Evolutionary conservation across 1,140 invertebrate genomes (phyloP), one percentile per base, ranked within the genome.

Genomic region (Drosophila serrata): DNA sequence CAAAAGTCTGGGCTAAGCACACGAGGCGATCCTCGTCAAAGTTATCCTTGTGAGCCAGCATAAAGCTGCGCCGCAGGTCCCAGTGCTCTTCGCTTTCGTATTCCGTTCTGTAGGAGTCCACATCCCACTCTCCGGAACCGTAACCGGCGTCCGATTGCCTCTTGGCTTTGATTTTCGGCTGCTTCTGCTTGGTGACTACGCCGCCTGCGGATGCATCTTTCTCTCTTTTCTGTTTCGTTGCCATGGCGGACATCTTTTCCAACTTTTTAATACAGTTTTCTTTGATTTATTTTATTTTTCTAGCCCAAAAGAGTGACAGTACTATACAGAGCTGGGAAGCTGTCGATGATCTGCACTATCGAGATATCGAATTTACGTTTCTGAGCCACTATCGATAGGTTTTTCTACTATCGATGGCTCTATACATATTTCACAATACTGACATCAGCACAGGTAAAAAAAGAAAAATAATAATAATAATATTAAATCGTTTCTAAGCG

Each of bases 1-100:
- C 94, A 87, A 97, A 97, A 12, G 96, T 96, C 93, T 96, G 95
- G 13, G 97, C 96, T 57, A 98, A 93, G 92, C 97, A 97, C 37
- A 98, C 94, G 11, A 98, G 93, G 74, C 95, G 94, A 46, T 97
- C 95, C 92, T 96, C 95, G 1, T 95, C 93, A 92, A 96, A 97
- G 79, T 94, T 95, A 17, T 95, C 93, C 81, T 96, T 95, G 92
- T 98, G 96, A 6, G 94, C 92, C 45, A 95, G 75, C 82, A 98
- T 94, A 91, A 98, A 98, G n/a, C 94, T 94, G 78, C 94, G 94
- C 24, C 96, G 93, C 49, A 98, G 92, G 48, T 95, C 93, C 97
- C 97, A 98, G 85, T 98, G 97, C 68, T 97, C 96, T 12, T 96
- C 95, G 64, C 95, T 96, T 92, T 98, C 97, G 77, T 96, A 95